A percentile compares a stretch with the other conserved stretches of the same genome.
These are phyloP conservation scores for Pterocles gutturalis DNA, from an alignment of 2,113 vertebrate genomes.

Conservation along the genomic window DNA sequence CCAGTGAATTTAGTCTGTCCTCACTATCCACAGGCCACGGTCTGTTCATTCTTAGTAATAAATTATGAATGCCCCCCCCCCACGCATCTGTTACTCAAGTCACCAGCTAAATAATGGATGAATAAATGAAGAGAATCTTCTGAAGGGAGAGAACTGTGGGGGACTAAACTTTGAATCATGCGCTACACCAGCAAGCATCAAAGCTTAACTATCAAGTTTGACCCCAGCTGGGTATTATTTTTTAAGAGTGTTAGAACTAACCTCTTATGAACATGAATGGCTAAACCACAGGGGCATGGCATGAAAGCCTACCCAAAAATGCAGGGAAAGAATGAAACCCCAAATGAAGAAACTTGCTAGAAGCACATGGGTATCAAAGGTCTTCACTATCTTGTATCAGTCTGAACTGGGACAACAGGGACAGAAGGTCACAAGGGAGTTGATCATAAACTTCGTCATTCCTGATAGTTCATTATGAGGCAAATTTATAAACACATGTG, in stretches of 20 bases:
- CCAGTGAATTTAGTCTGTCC: not conserved
- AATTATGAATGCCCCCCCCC: conserved; percentile 61
- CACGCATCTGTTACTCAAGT: conserved; percentile 58
- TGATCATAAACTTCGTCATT: not conserved
- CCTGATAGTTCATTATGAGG: not conserved
- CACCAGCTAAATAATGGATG: conserved; percentile 73
- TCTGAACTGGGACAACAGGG: not conserved
- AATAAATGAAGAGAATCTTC: conserved; percentile 46
- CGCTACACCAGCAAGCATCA: conserved; percentile 60
- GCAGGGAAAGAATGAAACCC: not conserved
- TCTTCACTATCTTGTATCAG: not conserved
- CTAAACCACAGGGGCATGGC: conserved; percentile 6
- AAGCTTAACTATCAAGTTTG: conserved; percentile 39
- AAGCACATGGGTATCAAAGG: not conserved
- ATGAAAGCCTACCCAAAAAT: conserved; percentile 21
- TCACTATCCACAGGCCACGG: not conserved
- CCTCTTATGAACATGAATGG: conserved; percentile 6
- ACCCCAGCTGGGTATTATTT: conserved; percentile 33
- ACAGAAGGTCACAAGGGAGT: not conserved
- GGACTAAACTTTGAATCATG: conserved; percentile 53
- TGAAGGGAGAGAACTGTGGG: conserved; percentile 43
- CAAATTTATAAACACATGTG: not conserved
- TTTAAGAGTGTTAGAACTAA: not conserved
- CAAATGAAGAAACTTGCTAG: not conserved
- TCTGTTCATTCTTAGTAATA: conserved; percentile 1